These are phyloP conservation scores for Python bivittatus DNA, from an alignment of 2,113 vertebrate genomes.

Conservation along the genomic window DNA sequence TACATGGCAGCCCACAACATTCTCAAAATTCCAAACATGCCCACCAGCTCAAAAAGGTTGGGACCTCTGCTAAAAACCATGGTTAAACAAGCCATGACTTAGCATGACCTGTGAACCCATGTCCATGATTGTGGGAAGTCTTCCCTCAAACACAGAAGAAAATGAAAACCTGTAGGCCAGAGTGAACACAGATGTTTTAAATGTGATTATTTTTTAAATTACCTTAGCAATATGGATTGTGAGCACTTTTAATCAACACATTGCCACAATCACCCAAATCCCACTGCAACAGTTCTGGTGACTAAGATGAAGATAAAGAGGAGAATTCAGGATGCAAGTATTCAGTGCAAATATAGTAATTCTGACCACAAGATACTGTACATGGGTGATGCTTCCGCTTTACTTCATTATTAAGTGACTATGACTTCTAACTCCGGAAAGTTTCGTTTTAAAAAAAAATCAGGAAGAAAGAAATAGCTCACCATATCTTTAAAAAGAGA, in stretches of 20 bases:
- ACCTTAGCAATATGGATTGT: background rate
- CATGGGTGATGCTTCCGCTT: conserved; percentile 16
- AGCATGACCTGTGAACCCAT: background rate
- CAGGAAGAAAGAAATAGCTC: background rate
- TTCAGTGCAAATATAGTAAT: conserved; percentile 2
- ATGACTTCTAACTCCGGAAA: conserved; percentile 1
- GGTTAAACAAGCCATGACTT: background rate
- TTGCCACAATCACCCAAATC: background rate
- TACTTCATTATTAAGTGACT: conserved; percentile 4
- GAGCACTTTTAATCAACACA: background rate
- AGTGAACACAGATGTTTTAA: background rate
- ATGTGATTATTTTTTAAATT: background rate
- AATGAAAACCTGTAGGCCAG: background rate
- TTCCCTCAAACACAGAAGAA: background rate
- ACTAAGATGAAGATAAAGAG: background rate
- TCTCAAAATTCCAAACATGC: background rate
- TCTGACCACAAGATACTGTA: conserved; percentile 14
- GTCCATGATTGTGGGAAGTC: background rate
- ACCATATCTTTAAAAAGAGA: background rate
- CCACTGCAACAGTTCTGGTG: background rate
- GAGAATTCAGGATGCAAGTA: conserved; percentile 17
- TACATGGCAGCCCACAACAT: background rate
- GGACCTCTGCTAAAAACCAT: background rate
- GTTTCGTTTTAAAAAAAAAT: background rate
- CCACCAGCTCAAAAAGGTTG: background rate